Conservation (phyloP, 2,888 invertebrate genomes). For the Pasiphila rectangulata region DNA sequence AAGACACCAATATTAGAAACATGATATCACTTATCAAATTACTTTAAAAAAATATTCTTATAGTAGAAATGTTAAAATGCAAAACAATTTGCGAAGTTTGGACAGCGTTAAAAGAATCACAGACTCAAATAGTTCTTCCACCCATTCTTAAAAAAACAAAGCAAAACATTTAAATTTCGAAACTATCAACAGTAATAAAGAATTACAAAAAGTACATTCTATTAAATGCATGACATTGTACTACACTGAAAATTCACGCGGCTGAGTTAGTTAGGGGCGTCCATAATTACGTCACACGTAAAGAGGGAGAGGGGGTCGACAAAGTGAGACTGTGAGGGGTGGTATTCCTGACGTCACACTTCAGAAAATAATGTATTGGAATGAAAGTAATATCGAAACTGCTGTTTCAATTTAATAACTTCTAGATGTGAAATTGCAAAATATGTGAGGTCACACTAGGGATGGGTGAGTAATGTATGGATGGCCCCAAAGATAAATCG, state of each 20-base stretch:
- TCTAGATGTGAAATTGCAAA: too few relatives aligned
- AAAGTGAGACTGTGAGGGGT: too few relatives aligned
- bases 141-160: constrained; percentile 39
- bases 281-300: too few relatives aligned
- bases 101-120: constrained; percentile 40
- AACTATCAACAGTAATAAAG: constrained; percentile 43
- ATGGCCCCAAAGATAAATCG: constrained; percentile 36
- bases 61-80: constrained; percentile 21
- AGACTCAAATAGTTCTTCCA: constrained; percentile 25
- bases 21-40: neutral
- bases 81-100: constrained; percentile 28
- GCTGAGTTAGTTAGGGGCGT: constrained; percentile 33
- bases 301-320: too few relatives aligned
- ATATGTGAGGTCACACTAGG: too few relatives aligned
- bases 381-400: too few relatives aligned
- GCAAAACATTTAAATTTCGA: constrained; percentile 40
- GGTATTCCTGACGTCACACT: too few relatives aligned
- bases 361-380: too few relatives aligned
- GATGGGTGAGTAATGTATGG: too few relatives aligned
- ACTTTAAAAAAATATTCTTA: constrained; percentile 26
- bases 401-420: too few relatives aligned
- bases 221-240: constrained; percentile 75
- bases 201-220: constrained; percentile 54
- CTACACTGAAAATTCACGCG: constrained; percentile 45
- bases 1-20: constrained; percentile 2